Evolutionary conservation across 2,113 vertebrate species (phyloP), one percentile per base, ranked within the genome.

Genomic region (Neomonachus schauinslandi): DNA sequence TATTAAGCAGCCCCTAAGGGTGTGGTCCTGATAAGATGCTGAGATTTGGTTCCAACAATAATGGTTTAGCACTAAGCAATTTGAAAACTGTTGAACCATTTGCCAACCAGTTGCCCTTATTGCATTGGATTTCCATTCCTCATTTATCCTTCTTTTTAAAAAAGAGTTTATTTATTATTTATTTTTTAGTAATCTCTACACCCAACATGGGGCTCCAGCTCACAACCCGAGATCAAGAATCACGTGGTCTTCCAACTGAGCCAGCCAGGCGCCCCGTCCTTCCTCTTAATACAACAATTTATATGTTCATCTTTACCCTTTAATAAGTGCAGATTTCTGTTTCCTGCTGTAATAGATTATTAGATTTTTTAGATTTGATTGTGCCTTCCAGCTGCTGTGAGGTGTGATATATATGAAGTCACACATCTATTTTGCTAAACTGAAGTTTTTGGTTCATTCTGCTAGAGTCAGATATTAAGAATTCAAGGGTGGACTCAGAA

Each of bases 361-460:
- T 83, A 90, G 42, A 49, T 94, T 96, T 82, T 95, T 96, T 83
- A 90, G 31, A n/a, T 94, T 97, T 69, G 31, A 69, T 89, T 51
- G 31, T 97, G n/a, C 36, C 39, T 91, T 55, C 53, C 36, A 59
- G 51, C n/a, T 90, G 42, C 46, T 71, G 31, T 65, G 69, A 53
- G 21, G 46, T 96, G 46, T 94, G 80, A 90, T 76, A 71, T 39
- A 69, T 69, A 31, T 7, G 31, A 94, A 72, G 24, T 81, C 21
- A 55, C 36, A 53, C 1, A 22, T 42, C 7, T 33, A 0, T 77
- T 82, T 88, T 69, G 55, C 80, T 94, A 82, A 72, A n/a, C 49
- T 55, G 31, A 76, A 55, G 8, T 82, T 96, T 96, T 94, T 91
- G 59, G 9, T 42, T 97, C 46, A n/a, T 97, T 90, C n/a, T 74